Evolutionary conservation across 2,888 invertebrate genomes (phyloP).

Genomic region (Dynastes grantii): DNA sequence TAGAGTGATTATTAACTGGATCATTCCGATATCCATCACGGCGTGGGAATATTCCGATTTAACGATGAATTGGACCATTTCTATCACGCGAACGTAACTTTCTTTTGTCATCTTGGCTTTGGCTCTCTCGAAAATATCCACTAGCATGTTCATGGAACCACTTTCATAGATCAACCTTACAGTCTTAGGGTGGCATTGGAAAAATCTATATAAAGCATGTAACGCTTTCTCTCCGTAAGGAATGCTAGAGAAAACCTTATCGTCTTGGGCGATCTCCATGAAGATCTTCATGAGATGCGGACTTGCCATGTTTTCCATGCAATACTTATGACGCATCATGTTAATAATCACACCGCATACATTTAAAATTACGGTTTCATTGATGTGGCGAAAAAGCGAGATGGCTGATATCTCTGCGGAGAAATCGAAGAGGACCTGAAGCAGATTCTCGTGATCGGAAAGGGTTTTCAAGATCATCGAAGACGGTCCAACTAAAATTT

Average conservation of each 20-base stretch:
- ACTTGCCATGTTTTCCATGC: conserved; percentile 63
- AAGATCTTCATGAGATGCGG: conserved; percentile 60
- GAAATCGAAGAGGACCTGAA: conserved; percentile 49
- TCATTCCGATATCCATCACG: conserved; percentile 13
- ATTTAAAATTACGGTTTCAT: conserved; percentile 25
- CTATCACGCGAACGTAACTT: neutral
- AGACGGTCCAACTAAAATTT: conserved; percentile 13
- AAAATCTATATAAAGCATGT: conserved; percentile 61
- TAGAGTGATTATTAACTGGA: conserved; percentile 13
- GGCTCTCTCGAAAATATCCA: conserved; percentile 18
- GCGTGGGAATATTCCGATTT: conserved; percentile 21
- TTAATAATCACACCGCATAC: conserved; percentile 61
- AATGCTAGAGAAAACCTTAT: conserved; percentile 50
- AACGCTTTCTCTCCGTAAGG: conserved; percentile 61
- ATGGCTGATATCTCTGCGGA: conserved; percentile 41
- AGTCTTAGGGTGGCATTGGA: conserved; percentile 58
- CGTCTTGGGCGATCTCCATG: conserved; percentile 57
- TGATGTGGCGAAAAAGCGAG: conserved; percentile 26
- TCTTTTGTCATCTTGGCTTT: neutral
- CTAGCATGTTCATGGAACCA: conserved; percentile 2
- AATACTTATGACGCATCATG: conserved; percentile 63
- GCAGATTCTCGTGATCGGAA: conserved; percentile 3
- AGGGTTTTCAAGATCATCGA: conserved; percentile 25
- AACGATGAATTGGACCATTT: conserved; percentile 44
- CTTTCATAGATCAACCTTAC: conserved; percentile 57